phyloP scores from a whole-genome alignment of 2,113 vertebrate species.

The Heterotilapia buettikoferi region DNA sequence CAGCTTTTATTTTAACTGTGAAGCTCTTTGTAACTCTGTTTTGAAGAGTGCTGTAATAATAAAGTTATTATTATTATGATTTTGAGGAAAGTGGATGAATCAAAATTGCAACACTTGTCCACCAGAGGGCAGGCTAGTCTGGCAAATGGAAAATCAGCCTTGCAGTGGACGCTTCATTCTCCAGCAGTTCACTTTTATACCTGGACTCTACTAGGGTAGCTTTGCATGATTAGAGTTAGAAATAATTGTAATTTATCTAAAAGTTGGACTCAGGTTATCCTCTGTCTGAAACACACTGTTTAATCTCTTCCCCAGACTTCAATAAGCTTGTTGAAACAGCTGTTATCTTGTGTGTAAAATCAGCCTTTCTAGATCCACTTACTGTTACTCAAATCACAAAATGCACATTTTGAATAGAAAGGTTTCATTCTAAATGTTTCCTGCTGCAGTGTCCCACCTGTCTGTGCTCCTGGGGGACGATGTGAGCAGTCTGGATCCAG shows the following conservation, averaged over 20 bases:
- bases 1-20: not conserved
- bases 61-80: not conserved
- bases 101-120: not conserved
- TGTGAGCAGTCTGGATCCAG: conserved; percentile 68
- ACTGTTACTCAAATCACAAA: not conserved
- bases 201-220: not conserved
- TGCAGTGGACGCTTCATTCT: not conserved
- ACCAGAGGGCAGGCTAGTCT: conserved; percentile 8
- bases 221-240: not conserved
- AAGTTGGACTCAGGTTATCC: not conserved
- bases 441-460: conserved; percentile 63
- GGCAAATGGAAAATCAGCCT: not conserved
- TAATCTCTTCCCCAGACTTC: not conserved
- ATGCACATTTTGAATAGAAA: not conserved
- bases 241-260: not conserved
- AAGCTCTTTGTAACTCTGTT: not conserved
- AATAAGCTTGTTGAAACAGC: not conserved
- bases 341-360: not conserved
- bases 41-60: not conserved
- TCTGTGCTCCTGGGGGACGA: conserved; percentile 69
- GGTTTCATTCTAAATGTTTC: not conserved
- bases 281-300: not conserved
- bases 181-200: not conserved
- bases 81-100: not conserved
- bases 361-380: not conserved